A percentile compares a stretch with the other conserved stretches of the same genome.
Conservation (phyloP, 2,113 vertebrate species). For the Alligator mississippiensis region DNA sequence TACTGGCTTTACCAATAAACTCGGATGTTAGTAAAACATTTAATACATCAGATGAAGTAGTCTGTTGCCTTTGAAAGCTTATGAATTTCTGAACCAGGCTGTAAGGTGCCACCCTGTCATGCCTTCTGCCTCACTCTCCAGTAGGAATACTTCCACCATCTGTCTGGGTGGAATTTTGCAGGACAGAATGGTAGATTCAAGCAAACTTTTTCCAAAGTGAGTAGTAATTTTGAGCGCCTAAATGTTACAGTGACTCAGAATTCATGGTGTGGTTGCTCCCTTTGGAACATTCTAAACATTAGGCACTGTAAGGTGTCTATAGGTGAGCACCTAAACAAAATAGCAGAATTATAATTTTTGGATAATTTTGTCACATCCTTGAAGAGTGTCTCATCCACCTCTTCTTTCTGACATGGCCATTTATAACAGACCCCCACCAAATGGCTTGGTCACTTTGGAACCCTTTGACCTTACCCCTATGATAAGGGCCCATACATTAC, state of each 20-base stretch:
- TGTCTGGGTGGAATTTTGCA: background rate
- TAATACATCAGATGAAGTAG: background rate
- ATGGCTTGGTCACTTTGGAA: too few relatives aligned
- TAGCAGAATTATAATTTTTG: too few relatives aligned
- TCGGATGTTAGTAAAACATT: background rate
- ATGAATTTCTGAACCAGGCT: too few relatives aligned
- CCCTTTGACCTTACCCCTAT: too few relatives aligned
- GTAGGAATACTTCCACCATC: background rate
- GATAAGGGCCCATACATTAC: too few relatives aligned
- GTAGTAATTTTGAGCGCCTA: background rate
- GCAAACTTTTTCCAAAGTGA: background rate
- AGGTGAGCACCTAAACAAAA: rapidly evolving
- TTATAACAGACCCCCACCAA: too few relatives aligned
- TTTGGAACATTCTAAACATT: background rate
- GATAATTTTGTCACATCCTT: too few relatives aligned
- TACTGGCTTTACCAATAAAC: background rate
- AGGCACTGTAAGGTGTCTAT: background rate
- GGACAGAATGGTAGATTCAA: background rate
- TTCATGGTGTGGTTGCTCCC: background rate
- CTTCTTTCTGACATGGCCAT: too few relatives aligned
- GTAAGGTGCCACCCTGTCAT: too few relatives aligned
- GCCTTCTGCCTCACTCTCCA: background rate
- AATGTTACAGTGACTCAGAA: background rate
- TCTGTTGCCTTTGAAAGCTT: too few relatives aligned
- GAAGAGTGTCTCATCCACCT: too few relatives aligned